phyloP scores from a whole-genome alignment of 1,140 invertebrate genomes.

The Episyrphus balteatus region DNA sequence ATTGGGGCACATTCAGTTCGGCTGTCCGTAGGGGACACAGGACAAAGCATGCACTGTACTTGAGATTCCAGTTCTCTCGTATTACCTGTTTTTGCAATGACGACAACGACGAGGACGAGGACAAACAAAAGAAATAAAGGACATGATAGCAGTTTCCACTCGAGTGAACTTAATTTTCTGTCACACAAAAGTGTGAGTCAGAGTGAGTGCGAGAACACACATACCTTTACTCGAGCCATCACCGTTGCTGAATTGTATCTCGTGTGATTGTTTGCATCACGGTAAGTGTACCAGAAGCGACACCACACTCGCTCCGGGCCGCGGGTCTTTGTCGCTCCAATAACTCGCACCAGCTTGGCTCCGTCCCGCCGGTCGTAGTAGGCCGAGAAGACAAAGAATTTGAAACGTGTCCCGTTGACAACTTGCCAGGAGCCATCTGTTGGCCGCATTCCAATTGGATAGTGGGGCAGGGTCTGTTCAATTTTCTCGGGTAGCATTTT shows the following conservation, averaged over 20 bases:
- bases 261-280: slow-evolving; percentile 17
- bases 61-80: slow-evolving; percentile 86
- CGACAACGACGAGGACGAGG: neutral
- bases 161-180: neutral
- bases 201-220: slow-evolving; percentile 4
- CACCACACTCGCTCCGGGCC: slow-evolving; percentile 75
- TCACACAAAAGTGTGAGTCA: neutral
- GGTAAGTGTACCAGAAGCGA: slow-evolving; percentile 61
- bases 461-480: slow-evolving; percentile 39
- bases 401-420: slow-evolving; percentile 56
- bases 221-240: slow-evolving; percentile 64
- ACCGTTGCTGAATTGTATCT: slow-evolving; percentile 52
- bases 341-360: slow-evolving; percentile 61
- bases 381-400: slow-evolving; percentile 86
- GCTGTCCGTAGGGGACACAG: slow-evolving; percentile 59
- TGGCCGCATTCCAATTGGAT: slow-evolving; percentile 37
- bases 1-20: slow-evolving; percentile 48
- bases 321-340: slow-evolving; percentile 77
- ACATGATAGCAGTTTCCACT: neutral
- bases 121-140: neutral
- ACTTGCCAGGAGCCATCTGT: slow-evolving; percentile 45
- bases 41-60: slow-evolving; percentile 84
- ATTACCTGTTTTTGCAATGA: slow-evolving; percentile 47
- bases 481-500: slow-evolving; percentile 28
- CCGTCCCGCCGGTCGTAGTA: slow-evolving; percentile 66